Percentiles rank a stretch among this genome's conserved stretches.
These are phyloP conservation scores for Sebastes trivittatus DNA, from an alignment of 2,797 vertebrate genomes.

Conservation along the genomic window DNA sequence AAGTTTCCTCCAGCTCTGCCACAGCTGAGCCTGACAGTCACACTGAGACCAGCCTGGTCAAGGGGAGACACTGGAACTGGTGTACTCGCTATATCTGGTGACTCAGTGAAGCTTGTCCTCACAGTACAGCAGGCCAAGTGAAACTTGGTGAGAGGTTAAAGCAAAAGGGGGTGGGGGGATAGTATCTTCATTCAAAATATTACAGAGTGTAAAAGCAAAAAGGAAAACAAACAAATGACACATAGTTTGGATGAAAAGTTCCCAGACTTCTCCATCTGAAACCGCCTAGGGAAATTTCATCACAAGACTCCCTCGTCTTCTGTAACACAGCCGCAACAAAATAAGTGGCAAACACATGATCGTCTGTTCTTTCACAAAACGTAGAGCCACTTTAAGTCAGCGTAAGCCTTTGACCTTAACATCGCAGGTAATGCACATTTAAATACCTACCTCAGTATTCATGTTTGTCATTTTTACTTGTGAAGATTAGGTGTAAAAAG, in stretches of 20 bases:
- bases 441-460: conserved; percentile 80
- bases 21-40: conserved; percentile 68
- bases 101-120: conserved; percentile 50
- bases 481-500: conserved; percentile 82
- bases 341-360: conserved; percentile 57
- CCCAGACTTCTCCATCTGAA: conserved; percentile 55
- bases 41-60: conserved; percentile 44
- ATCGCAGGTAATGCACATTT: conserved; percentile 76
- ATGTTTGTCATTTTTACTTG: conserved; percentile 82
- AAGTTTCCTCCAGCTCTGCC: conserved; percentile 77
- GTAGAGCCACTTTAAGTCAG: conserved; percentile 68
- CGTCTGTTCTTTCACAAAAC: conserved; percentile 56
- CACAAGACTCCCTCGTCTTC: conserved; percentile 56
- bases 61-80: conserved; percentile 38
- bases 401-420: conserved; percentile 79
- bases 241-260: conserved; percentile 55
- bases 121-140: conserved; percentile 6
- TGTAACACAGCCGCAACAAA: conserved; percentile 55
- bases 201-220: neutral
- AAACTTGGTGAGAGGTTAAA: conserved; percentile 31
- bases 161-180: neutral
- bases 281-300: conserved; percentile 64
- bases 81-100: conserved; percentile 36
- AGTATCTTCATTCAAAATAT: conserved; percentile 19
- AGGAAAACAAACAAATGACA: conserved; percentile 51